phyloP scores from a whole-genome alignment of 2,888 invertebrate genomes.

The Margaritifera margaritifera region DNA sequence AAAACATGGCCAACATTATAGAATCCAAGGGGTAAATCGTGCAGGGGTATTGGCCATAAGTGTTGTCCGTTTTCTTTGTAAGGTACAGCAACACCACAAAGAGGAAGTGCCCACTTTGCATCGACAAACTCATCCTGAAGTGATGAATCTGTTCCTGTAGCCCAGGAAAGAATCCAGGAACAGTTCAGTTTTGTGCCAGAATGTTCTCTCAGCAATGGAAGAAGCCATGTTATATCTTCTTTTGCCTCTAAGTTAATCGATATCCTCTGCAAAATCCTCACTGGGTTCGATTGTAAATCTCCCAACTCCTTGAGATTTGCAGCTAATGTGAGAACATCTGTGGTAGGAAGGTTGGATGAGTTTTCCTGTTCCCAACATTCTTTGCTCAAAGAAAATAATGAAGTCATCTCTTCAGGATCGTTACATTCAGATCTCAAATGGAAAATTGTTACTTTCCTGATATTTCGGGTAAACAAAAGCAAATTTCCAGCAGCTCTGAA shows the following conservation, averaged over 20 bases:
- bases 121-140: slow-evolving; percentile 1
- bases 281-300: no score
- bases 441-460: slow-evolving; percentile 47
- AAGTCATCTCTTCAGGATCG: no score
- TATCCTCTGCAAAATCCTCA: no score
- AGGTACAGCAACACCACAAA: slow-evolving; percentile 30
- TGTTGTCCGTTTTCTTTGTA: background rate
- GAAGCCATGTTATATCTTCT: no score
- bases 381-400: no score
- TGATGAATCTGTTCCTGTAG: slow-evolving; percentile 16
- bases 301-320: no score
- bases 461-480: slow-evolving; percentile 65
- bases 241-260: no score
- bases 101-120: slow-evolving; percentile 23
- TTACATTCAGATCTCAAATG: slow-evolving; percentile 29
- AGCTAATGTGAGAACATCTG: no score
- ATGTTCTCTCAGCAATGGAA: no score
- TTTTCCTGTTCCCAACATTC: no score
- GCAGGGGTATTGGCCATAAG: slow-evolving; percentile 5
- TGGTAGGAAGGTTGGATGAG: no score
- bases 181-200: no score
- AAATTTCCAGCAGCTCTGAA: slow-evolving; percentile 51
- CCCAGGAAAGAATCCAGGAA: slow-evolving; percentile 27
- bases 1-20: slow-evolving; percentile 36
- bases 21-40: slow-evolving; percentile 26